phyloP scores from a whole-genome alignment of 2,113 vertebrate genomes.

The Alligator mississippiensis region DNA sequence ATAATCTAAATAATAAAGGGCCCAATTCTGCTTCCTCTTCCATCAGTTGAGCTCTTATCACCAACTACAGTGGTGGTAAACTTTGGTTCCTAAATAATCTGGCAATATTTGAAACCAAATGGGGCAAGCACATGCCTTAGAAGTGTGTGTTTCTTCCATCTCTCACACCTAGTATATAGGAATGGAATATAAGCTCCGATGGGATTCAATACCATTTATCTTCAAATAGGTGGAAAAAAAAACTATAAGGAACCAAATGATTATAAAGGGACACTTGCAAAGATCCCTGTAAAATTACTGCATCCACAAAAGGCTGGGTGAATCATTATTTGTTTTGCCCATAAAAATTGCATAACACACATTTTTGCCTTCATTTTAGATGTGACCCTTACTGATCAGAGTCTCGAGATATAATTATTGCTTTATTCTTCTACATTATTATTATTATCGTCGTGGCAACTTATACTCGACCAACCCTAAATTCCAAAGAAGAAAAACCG shows the following conservation, averaged over 20 bases:
- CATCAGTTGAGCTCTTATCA: not conserved
- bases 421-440: not conserved
- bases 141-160: not conserved
- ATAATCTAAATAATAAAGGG: not conserved
- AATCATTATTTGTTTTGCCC: not conserved
- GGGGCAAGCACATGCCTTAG: not conserved
- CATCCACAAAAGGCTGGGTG: not conserved
- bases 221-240: not conserved
- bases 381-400: no score
- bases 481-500: not conserved
- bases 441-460: not conserved
- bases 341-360: not conserved
- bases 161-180: not conserved
- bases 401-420: not conserved
- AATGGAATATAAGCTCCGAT: not conserved
- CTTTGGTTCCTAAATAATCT: not conserved
- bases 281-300: not conserved
- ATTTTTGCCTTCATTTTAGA: not conserved
- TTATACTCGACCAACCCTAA: not conserved
- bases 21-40: not conserved
- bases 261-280: not conserved
- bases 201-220: not conserved
- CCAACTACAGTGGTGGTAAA: fast-evolving
- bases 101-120: not conserved
- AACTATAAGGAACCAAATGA: not conserved